Evolutionary conservation across 2,797 vertebrate species (phyloP).

Genomic region (Cuculus canorus): DNA sequence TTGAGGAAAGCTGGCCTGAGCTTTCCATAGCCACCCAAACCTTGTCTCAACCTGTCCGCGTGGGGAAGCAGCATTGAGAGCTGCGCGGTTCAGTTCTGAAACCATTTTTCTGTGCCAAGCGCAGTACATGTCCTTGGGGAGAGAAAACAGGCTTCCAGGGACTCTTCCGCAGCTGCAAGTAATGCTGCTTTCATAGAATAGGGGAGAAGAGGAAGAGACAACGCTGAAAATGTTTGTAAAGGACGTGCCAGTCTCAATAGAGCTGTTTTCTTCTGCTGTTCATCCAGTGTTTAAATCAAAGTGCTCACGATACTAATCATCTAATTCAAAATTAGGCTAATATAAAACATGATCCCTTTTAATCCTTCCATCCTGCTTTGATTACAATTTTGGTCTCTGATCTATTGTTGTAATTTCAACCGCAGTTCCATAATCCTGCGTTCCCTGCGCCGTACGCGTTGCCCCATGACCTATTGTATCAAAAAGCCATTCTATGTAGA

Average conservation of each 20-base stretch:
- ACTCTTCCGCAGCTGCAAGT: neutral
- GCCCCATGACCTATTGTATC: neutral
- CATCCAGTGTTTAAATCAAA: neutral
- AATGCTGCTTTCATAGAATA: no score
- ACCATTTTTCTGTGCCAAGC: neutral
- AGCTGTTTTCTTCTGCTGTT: neutral
- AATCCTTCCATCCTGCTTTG: neutral
- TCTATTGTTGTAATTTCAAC: neutral
- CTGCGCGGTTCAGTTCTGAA: accelerated
- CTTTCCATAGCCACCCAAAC: neutral
- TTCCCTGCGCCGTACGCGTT: neutral
- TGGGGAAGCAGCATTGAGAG: neutral
- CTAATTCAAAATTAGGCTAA: neutral
- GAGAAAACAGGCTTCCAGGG: neutral
- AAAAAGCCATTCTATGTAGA: neutral
- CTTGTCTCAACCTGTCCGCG: neutral
- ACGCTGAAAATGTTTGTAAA: neutral
- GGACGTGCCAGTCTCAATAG: neutral
- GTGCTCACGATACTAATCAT: neutral
- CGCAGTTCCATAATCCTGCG: neutral
- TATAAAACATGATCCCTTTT: neutral
- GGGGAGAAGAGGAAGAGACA: no score
- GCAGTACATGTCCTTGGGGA: accelerated
- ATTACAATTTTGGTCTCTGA: neutral
- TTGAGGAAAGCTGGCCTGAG: neutral